phyloP scores from a whole-genome alignment of 2,888 invertebrate species.

The Xestobium rufovillosum region DNA sequence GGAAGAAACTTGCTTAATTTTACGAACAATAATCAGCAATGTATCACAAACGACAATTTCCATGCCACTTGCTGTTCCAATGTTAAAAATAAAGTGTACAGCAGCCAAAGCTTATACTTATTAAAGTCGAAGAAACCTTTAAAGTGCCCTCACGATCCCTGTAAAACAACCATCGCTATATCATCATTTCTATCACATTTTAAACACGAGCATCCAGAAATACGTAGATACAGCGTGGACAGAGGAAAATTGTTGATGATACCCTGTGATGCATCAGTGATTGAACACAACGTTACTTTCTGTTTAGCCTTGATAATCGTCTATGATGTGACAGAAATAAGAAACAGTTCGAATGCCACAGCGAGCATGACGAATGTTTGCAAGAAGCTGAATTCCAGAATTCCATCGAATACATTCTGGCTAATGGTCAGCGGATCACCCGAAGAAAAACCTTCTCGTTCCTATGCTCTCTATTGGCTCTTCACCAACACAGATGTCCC shows the following conservation, averaged over 20 bases:
- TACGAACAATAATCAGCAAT: not conserved
- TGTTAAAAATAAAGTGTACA: no score
- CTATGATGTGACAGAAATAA: slow-evolving; percentile 31
- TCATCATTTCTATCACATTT: slow-evolving; percentile 37
- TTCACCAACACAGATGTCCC: slow-evolving; percentile 33
- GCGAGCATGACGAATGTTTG: slow-evolving; percentile 31
- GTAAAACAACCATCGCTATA: slow-evolving; percentile 35
- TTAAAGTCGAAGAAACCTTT: slow-evolving; percentile 25
- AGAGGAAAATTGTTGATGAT: slow-evolving; percentile 31
- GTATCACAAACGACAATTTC: not conserved
- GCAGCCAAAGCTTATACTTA: not conserved
- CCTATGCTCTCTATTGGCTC: slow-evolving; percentile 35
- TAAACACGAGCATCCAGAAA: slow-evolving; percentile 36
- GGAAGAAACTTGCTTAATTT: not conserved
- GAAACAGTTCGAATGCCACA: slow-evolving; percentile 26
- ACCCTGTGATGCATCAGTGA: slow-evolving; percentile 28
- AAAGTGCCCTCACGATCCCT: slow-evolving; percentile 36
- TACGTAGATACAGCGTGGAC: slow-evolving; percentile 28
- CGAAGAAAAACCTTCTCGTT: slow-evolving; percentile 23
- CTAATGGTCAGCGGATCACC: slow-evolving; percentile 36
- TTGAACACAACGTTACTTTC: slow-evolving; percentile 29
- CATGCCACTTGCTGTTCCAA: no score
- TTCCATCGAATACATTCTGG: slow-evolving; percentile 37
- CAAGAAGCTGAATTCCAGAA: slow-evolving; percentile 29
- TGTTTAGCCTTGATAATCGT: slow-evolving; percentile 35